These are phyloP conservation scores for Cavia porcellus DNA, from an alignment of 2,113 vertebrate species.

Conservation along the genomic window DNA sequence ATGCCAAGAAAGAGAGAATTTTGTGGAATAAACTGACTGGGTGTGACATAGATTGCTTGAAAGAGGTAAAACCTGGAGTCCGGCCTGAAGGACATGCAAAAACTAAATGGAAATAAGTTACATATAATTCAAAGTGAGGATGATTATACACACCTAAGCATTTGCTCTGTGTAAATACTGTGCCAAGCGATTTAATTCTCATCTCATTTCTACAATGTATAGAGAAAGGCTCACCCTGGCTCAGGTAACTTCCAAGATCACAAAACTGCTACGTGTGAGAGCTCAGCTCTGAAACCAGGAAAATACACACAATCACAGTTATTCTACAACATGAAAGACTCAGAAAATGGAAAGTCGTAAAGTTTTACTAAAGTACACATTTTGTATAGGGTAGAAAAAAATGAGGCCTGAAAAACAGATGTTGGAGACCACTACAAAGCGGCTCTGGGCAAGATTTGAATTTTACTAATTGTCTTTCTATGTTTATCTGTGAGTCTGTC, in stretches of 20 bases:
- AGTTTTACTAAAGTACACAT: background rate
- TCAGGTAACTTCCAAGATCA: background rate
- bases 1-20: background rate
- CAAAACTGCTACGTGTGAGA: background rate
- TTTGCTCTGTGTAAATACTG: too few relatives aligned
- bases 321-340: background rate
- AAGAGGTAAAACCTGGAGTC: background rate
- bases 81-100: background rate
- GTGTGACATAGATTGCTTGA: background rate
- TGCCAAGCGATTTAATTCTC: too few relatives aligned
- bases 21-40: background rate
- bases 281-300: background rate
- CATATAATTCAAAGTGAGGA: background rate
- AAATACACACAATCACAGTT: background rate
- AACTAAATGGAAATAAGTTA: background rate
- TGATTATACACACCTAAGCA: background rate
- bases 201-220: background rate
- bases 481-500: too few relatives aligned
- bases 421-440: too few relatives aligned
- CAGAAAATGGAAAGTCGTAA: background rate
- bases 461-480: too few relatives aligned
- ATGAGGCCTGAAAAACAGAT: background rate
- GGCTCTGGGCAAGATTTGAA: too few relatives aligned
- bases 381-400: background rate
- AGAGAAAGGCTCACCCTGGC: background rate